phyloP scores from a whole-genome alignment of 2,113 vertebrate species.

The Zosterops lateralis region DNA sequence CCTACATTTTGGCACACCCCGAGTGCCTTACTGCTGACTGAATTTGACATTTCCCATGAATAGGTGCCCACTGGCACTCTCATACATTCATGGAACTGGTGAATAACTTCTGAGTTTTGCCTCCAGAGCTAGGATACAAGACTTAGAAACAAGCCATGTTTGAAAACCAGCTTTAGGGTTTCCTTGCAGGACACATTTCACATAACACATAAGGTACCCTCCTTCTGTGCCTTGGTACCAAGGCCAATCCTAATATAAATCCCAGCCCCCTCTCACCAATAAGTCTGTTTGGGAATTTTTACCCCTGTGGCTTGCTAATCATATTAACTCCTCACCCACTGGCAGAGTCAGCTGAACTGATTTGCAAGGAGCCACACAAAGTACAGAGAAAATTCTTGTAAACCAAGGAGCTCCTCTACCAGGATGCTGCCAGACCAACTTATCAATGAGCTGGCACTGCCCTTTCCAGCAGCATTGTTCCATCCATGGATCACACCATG shows the following conservation, averaged over 20 bases:
- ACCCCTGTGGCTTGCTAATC: neutral
- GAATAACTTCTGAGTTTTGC: neutral
- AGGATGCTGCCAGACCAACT: neutral
- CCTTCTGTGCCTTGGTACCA: neutral
- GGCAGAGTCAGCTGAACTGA: neutral
- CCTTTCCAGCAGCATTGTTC: neutral
- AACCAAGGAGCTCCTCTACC: neutral
- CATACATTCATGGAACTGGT: neutral
- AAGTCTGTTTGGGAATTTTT: neutral
- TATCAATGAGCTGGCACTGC: rapidly evolving
- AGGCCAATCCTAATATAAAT: neutral
- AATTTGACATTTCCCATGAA: neutral
- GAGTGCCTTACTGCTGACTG: neutral
- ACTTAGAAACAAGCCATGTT: neutral
- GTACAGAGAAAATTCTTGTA: neutral
- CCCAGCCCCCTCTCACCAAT: neutral
- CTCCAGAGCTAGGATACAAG: neutral
- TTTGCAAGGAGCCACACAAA: neutral
- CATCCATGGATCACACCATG: neutral
- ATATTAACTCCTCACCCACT: neutral
- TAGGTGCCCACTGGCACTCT: neutral
- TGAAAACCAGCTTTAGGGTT: neutral
- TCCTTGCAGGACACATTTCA: neutral
- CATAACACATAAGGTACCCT: neutral
- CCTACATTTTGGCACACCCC: neutral